Base-by-base conservation (phyloP, 53 echinoderm and acorn worm species). In the Holothuria scabra region DNA sequence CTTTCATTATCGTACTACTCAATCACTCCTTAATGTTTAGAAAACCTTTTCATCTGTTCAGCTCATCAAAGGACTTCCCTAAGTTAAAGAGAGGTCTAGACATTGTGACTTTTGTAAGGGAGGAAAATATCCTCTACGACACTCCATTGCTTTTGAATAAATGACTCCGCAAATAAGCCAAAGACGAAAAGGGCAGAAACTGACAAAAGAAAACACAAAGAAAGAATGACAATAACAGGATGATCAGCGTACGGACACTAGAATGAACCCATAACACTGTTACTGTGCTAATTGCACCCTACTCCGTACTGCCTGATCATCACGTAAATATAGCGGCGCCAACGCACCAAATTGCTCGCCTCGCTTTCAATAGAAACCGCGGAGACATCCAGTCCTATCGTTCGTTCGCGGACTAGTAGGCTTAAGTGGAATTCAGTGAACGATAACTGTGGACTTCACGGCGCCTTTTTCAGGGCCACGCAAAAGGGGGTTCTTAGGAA, bases 261-360 rank as follows among this genome's bases (percentile, higher is more conserved):
- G 46, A 64, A 30, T 64, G 48, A 44, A 72, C 44, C 56, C 88
- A 85, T 87, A 80, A 87, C 85, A 68, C 87, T 58, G 74, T 83
- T 85, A 76, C 85, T 86, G 86, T 72, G 89, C 86, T 93, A 93
- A 93, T 93, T 91, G 91, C 88, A 46, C 72, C 48, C 72, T 18
- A 21, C 25, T 48, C 67, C 16, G 72, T 72, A 46, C 13, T 48
- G 46, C 46, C 79, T 88, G 92, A 89, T 89, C 85, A 83, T 67
- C 86, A 93, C 93, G 89, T 93, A 93, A 93, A 93, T 93, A 93
- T 86, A 60, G 84, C 86, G 93, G 93, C 93, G 93, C 93, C 93
- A 91, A 84, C 80, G 74, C 85, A 83, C 82, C 81, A 90, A 91
- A 90, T 90, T 91, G 90, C 86, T 72, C 46, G 86, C 86, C 86